phyloP scores from a whole-genome alignment of 2,888 invertebrate genomes.

The Cyclophora punctaria region DNA sequence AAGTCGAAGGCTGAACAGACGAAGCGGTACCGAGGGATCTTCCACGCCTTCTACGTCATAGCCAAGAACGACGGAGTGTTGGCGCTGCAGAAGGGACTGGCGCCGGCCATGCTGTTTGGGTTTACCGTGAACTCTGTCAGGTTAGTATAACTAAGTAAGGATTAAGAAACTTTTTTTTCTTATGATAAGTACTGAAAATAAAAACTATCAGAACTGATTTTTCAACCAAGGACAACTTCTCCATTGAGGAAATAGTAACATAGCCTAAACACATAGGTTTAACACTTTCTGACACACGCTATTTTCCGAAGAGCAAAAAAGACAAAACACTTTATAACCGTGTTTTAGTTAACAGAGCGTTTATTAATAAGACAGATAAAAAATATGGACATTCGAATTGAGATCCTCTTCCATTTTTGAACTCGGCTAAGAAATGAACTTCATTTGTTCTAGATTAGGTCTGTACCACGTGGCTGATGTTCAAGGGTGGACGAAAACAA shows the following conservation, averaged over 20 bases:
- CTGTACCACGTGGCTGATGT: slow-evolving; percentile 78
- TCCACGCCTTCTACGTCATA: slow-evolving; percentile 85
- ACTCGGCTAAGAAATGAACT: neutral
- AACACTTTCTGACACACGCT: too few relatives aligned
- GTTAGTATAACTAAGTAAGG: slow-evolving; percentile 29
- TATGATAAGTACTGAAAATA: neutral
- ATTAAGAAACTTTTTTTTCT: neutral
- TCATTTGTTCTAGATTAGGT: slow-evolving; percentile 68
- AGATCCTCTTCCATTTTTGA: too few relatives aligned
- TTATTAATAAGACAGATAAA: too few relatives aligned
- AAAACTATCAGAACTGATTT: neutral
- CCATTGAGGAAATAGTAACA: too few relatives aligned
- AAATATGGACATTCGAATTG: too few relatives aligned
- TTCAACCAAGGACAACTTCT: too few relatives aligned
- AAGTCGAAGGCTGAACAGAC: slow-evolving; percentile 71
- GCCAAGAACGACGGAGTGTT: slow-evolving; percentile 82
- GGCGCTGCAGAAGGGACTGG: slow-evolving; percentile 85
- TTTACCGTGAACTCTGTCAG: slow-evolving; percentile 75
- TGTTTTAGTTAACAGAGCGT: too few relatives aligned
- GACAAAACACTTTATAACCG: too few relatives aligned
- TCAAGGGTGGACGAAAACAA: slow-evolving; percentile 64
- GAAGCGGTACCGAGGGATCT: slow-evolving; percentile 79
- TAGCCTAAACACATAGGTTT: too few relatives aligned
- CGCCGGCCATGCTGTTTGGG: slow-evolving; percentile 88
- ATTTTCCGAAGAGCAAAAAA: too few relatives aligned